These are phyloP conservation scores for Hucho hucho DNA, from an alignment of 2,113 vertebrate species.

Conservation along the genomic window DNA sequence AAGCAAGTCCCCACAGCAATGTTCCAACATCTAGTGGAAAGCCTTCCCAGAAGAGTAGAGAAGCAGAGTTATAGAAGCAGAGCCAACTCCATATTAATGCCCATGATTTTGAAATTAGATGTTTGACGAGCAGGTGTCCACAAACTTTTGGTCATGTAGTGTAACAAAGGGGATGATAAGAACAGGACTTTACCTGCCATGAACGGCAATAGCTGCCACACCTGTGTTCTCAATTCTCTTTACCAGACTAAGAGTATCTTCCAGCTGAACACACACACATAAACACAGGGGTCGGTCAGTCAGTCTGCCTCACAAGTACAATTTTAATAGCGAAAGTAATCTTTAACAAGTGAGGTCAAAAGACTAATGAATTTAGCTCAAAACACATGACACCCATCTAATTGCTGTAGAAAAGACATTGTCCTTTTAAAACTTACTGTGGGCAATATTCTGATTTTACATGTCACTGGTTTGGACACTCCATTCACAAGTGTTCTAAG, in stretches of 20 bases:
- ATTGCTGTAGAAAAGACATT: neutral
- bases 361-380: neutral
- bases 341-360: neutral
- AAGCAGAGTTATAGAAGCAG: no score
- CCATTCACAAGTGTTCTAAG: slow-evolving; percentile 86
- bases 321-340: neutral
- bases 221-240: slow-evolving; percentile 90
- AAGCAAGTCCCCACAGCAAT: no score
- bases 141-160: no score
- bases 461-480: slow-evolving; percentile 86
- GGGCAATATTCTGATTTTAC: slow-evolving; percentile 93
- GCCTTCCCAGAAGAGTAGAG: no score
- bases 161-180: neutral
- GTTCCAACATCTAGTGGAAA: no score
- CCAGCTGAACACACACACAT: slow-evolving; percentile 71
- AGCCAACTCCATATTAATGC: no score
- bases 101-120: no score
- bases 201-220: slow-evolving; percentile 89
- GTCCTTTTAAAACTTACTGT: slow-evolving; percentile 76
- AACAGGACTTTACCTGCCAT: slow-evolving; percentile 84
- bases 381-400: neutral
- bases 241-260: slow-evolving; percentile 86
- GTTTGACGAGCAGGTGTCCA: no score
- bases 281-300: neutral
- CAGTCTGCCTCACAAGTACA: neutral